Evolutionary conservation across 2,888 invertebrate genomes (phyloP).

Genomic region (Andrena marginata): DNA sequence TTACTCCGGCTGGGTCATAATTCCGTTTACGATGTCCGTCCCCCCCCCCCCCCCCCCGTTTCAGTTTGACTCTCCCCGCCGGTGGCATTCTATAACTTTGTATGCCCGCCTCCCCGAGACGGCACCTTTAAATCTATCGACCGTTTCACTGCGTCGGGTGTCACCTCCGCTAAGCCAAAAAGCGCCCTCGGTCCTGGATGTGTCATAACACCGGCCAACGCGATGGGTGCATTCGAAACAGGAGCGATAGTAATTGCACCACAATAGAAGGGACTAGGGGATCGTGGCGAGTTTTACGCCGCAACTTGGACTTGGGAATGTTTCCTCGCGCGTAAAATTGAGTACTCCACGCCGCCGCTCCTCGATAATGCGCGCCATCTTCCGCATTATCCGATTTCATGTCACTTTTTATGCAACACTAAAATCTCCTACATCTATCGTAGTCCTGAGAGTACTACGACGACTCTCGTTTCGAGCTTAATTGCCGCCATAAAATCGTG

Average conservation of each 20-base stretch:
- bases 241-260: slow-evolving; percentile 3
- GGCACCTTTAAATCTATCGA: slow-evolving; percentile 56
- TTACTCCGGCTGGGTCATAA: slow-evolving; percentile 67
- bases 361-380: too few relatives aligned
- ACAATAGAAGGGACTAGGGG: neutral
- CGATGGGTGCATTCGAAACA: neutral
- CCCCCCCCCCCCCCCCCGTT: slow-evolving; percentile 41
- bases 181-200: neutral
- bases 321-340: neutral
- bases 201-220: neutral
- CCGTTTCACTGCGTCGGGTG: slow-evolving; percentile 14
- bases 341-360: neutral
- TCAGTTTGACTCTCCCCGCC: slow-evolving; percentile 41
- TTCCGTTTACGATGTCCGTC: slow-evolving; percentile 71
- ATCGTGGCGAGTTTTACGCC: neutral
- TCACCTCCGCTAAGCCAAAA: slow-evolving; percentile 6
- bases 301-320: neutral
- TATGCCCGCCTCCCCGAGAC: slow-evolving; percentile 7
- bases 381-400: slow-evolving; percentile 6
- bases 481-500: neutral
- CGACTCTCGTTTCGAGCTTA: neutral
- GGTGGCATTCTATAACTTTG: slow-evolving; percentile 40
- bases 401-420: neutral
- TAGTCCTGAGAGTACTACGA: neutral
- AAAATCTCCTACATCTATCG: neutral